phyloP scores from a whole-genome alignment of 2,797 vertebrate genomes.

The Myotis myotis region DNA sequence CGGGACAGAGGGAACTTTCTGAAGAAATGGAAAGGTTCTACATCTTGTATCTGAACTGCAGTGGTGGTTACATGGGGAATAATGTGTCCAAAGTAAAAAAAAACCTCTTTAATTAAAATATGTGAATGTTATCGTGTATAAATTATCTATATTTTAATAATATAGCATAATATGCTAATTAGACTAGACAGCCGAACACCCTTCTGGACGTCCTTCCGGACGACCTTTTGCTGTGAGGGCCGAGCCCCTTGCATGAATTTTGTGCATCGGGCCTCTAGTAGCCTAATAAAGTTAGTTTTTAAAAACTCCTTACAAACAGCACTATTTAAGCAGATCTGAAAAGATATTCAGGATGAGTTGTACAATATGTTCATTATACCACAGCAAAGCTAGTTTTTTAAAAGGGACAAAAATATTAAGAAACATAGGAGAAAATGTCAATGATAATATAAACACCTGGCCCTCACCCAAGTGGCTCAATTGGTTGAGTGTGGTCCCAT shows the following conservation, averaged over 20 bases:
- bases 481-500: neutral
- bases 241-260: too few relatives aligned
- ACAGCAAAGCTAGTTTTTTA: neutral
- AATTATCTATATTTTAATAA: neutral
- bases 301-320: neutral
- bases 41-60: neutral
- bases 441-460: neutral
- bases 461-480: neutral
- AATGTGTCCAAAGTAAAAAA: neutral
- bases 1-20: neutral
- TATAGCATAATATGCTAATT: too few relatives aligned
- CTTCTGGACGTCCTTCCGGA: too few relatives aligned
- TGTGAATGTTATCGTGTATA: neutral
- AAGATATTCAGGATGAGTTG: neutral
- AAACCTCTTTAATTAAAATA: neutral
- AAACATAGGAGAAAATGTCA: neutral
- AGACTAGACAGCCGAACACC: too few relatives aligned
- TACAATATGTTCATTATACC: neutral
- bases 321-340: neutral
- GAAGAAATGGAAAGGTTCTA: neutral
- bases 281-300: neutral
- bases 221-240: too few relatives aligned
- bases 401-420: conserved; percentile 25
- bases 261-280: neutral
- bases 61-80: neutral